These are phyloP conservation scores for Trachelus troglodyta DNA, from an alignment of 2,888 invertebrate species.

Conservation along the genomic window DNA sequence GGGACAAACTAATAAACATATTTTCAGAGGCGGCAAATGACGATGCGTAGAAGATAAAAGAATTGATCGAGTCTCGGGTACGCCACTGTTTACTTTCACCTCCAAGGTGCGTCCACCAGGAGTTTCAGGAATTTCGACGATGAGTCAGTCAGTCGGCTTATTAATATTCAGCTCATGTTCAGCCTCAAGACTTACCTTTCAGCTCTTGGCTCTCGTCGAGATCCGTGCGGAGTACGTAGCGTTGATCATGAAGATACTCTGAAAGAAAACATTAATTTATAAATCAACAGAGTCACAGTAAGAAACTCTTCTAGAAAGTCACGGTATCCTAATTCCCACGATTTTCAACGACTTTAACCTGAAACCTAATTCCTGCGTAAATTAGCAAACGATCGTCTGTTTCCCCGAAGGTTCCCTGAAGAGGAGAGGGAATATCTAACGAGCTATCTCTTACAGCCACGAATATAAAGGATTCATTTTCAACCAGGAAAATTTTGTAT, in stretches of 20 bases:
- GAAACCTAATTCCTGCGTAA: background rate
- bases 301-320: background rate
- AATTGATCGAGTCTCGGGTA: background rate
- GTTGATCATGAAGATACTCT: slow-evolving; percentile 70
- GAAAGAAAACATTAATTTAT: slow-evolving; percentile 47
- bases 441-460: no score
- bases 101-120: background rate
- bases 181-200: slow-evolving; percentile 44
- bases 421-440: no score
- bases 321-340: background rate
- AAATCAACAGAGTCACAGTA: background rate
- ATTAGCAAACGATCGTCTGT: slow-evolving; percentile 5
- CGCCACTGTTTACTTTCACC: background rate
- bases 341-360: background rate
- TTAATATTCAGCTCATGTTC: slow-evolving; percentile 48
- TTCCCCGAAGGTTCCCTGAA: background rate
- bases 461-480: no score
- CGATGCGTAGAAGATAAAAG: background rate
- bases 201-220: slow-evolving; percentile 39
- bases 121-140: slow-evolving; percentile 9
- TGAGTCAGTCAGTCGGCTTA: slow-evolving; percentile 22
- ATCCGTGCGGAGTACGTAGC: slow-evolving; percentile 63
- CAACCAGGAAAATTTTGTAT: no score
- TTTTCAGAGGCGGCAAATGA: background rate
- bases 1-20: background rate